phyloP scores from a whole-genome alignment of 2,888 invertebrate genomes.

The Temnothorax unifasciatus region DNA sequence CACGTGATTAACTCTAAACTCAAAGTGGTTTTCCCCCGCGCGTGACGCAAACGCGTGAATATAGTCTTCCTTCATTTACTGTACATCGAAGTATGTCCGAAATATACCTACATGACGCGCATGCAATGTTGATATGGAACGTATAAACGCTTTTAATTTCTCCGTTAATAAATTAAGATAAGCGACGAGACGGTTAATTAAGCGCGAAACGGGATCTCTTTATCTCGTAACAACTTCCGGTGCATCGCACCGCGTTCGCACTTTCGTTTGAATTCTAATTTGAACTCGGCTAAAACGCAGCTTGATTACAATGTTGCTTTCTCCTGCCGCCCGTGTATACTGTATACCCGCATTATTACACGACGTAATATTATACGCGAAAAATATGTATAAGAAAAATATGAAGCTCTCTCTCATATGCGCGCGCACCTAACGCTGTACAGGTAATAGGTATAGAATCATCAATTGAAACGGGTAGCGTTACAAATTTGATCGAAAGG shows the following conservation, averaged over 20 bases:
- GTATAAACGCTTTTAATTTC: not conserved
- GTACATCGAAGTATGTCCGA: not conserved
- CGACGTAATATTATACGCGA: constrained; percentile 15
- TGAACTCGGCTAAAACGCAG: constrained; percentile 28
- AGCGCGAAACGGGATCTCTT: constrained; percentile 20
- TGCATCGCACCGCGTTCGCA: constrained; percentile 34
- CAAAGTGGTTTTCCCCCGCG: not conserved
- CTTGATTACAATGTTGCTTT: constrained; percentile 62
- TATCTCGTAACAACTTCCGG: constrained; percentile 39
- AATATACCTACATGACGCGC: not conserved
- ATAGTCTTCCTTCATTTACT: not conserved
- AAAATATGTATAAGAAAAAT: constrained; percentile 19
- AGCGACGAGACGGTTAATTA: constrained; percentile 13
- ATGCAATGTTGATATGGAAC: not conserved
- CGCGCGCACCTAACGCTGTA: no score
- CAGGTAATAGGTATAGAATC: not conserved
- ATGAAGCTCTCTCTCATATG: not conserved
- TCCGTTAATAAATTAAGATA: constrained; percentile 14
- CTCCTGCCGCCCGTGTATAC: constrained; percentile 50
- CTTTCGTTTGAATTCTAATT: constrained; percentile 49
- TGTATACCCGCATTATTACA: constrained; percentile 17
- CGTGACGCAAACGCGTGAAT: not conserved
- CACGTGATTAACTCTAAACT: not conserved
- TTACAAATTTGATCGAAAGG: not conserved
- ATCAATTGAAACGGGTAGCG: not conserved